Conservation (phyloP, 30 jellyfish, hydroid and myxozoan species). For the Aurelia sp. region DNA sequence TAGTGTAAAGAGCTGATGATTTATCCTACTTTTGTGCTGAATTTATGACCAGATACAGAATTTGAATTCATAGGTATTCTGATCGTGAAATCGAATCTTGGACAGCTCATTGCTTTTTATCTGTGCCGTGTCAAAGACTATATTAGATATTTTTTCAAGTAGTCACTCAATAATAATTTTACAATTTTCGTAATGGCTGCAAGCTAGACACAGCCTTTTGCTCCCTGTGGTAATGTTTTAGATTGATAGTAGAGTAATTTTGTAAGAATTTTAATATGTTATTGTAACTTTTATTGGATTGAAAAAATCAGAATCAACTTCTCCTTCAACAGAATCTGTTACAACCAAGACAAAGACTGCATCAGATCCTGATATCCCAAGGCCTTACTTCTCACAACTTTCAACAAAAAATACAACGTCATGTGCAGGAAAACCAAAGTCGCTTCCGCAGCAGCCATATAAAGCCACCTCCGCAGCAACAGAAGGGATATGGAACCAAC, state of each 20-base stretch:
- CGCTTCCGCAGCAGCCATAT: conserved; percentile 31
- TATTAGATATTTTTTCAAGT: too few relatives aligned
- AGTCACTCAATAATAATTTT: too few relatives aligned
- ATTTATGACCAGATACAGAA: not conserved
- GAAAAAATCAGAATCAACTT: not conserved
- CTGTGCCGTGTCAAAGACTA: too few relatives aligned
- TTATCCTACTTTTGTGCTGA: not conserved
- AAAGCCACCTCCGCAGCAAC: conserved; percentile 55
- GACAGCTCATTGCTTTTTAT: too few relatives aligned
- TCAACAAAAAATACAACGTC: conserved; percentile 38
- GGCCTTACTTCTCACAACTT: conserved; percentile 47
- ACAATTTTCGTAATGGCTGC: too few relatives aligned
- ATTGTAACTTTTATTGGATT: too few relatives aligned
- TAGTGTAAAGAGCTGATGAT: too few relatives aligned
- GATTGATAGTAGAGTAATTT: too few relatives aligned
- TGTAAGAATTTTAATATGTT: too few relatives aligned
- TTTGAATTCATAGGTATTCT: not conserved
- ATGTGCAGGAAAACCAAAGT: conserved; percentile 40
- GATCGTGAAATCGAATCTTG: too few relatives aligned
- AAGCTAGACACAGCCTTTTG: too few relatives aligned
- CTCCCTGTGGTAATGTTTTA: too few relatives aligned
- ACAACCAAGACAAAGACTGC: conserved; percentile 36
- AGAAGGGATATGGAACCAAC: conserved; percentile 13
- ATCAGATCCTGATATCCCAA: conserved; percentile 16
- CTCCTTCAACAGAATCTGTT: conserved; percentile 23